Conservation (phyloP, 2,888 invertebrate genomes). For the Xanthorhoe spadicearia region DNA sequence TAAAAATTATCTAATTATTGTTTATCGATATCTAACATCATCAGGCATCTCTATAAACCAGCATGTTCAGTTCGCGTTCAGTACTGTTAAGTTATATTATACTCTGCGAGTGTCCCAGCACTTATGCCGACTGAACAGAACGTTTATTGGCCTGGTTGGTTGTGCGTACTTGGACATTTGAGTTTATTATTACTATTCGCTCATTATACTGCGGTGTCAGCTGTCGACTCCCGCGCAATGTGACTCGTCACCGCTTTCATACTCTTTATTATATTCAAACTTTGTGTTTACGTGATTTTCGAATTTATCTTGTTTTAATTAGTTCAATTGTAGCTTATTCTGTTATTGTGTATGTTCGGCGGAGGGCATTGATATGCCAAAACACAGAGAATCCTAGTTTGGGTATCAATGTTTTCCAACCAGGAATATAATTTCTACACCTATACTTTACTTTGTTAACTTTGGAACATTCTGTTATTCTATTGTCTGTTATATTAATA, state of each 20-base stretch:
- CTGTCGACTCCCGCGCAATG: conserved; percentile 59
- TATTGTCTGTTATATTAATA: too few species aligned
- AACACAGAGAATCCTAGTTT: too few species aligned
- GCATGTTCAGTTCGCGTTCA: conserved; percentile 56
- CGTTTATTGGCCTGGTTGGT: conserved; percentile 39
- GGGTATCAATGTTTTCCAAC: too few species aligned
- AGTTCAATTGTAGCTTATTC: background rate
- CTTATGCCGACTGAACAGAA: conserved; percentile 52
- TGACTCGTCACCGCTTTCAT: conserved; percentile 30
- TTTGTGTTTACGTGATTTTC: conserved; percentile 8
- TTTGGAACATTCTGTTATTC: too few species aligned
- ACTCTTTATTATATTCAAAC: conserved; percentile 27
- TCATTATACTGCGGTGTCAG: conserved; percentile 60
- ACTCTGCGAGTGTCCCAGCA: conserved; percentile 45
- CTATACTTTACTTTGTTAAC: too few species aligned
- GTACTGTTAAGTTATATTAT: conserved; percentile 44
- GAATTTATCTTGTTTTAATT: background rate
- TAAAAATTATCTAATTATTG: background rate
- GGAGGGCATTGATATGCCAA: too few species aligned
- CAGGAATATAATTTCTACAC: too few species aligned
- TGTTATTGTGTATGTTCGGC: background rate
- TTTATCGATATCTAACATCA: conserved; percentile 47
- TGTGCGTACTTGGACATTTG: conserved; percentile 30
- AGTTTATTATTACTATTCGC: conserved; percentile 59
- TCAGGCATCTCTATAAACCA: conserved; percentile 60